Percentiles rank a stretch among this genome's conserved stretches.
phyloP scores from a whole-genome alignment of 2,797 vertebrate species.

The Crenichthys baileyi region DNA sequence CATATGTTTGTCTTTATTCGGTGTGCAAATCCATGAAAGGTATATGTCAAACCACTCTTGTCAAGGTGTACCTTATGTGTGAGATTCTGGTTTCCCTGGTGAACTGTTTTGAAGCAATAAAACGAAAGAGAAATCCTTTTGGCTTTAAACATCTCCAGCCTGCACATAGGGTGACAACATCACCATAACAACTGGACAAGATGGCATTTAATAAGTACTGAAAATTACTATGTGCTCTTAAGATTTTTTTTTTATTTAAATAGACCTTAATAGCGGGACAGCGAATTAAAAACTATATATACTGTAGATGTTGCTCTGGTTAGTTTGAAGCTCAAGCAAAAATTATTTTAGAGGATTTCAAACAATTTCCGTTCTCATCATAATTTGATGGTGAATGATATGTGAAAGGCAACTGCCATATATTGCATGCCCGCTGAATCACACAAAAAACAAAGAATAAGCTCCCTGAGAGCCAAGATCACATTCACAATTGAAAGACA shows the following conservation, averaged over 20 bases:
- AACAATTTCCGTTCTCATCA: neutral
- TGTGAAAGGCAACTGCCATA: neutral
- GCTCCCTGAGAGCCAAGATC: neutral
- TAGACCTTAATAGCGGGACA: neutral
- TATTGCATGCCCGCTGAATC: neutral
- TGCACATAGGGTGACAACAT: slow-evolving; percentile 44
- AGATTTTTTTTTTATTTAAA: slow-evolving; percentile 3
- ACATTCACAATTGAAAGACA: neutral
- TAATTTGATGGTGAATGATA: neutral
- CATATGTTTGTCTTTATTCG: slow-evolving; percentile 6
- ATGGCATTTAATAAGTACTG: slow-evolving; percentile 22
- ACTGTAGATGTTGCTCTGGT: neutral
- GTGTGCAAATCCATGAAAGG: slow-evolving; percentile 12
- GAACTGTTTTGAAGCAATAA: slow-evolving; percentile 39
- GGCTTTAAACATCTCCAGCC: slow-evolving; percentile 36
- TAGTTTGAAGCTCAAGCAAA: neutral
- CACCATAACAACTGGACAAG: slow-evolving; percentile 61
- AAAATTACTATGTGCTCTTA: slow-evolving; percentile 15
- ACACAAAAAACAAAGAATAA: neutral
- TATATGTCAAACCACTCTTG: slow-evolving; percentile 22
- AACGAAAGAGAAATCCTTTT: slow-evolving; percentile 17
- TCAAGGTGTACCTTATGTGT: slow-evolving; percentile 9
- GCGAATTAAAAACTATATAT: neutral
- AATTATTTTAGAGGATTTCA: neutral
- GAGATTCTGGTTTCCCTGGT: slow-evolving; percentile 49